Conservation (phyloP, 2,797 vertebrate genomes). For the Cuculus canorus region DNA sequence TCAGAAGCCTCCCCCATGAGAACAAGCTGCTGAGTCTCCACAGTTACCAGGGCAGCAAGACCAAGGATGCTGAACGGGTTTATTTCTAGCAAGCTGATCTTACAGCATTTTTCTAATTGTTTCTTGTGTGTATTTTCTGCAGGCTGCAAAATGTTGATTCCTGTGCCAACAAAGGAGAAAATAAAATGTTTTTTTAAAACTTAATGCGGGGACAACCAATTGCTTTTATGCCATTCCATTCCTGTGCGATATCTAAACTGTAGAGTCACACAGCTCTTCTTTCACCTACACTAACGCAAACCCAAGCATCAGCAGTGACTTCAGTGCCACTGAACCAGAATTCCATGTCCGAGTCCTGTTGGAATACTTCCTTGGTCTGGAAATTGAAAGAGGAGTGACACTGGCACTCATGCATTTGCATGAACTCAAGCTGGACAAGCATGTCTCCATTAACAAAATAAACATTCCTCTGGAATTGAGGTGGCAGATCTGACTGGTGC, state of each 20-base stretch:
- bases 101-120: background rate
- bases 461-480: too few species aligned
- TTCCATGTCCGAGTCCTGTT: background rate
- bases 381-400: background rate
- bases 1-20: slow-evolving; percentile 61
- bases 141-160: background rate
- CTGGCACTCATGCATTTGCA: background rate
- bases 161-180: background rate
- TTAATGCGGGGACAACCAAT: background rate
- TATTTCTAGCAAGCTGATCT: slow-evolving; percentile 54
- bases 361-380: background rate
- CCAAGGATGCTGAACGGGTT: slow-evolving; percentile 66
- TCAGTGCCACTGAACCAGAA: background rate
- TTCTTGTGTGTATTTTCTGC: background rate
- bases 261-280: background rate
- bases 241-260: background rate
- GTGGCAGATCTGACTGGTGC: too few species aligned
- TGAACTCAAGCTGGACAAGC: too few species aligned
- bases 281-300: background rate
- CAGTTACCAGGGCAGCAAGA: slow-evolving; percentile 76
- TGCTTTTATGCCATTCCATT: background rate
- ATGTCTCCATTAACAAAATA: too few species aligned
- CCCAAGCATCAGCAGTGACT: background rate
- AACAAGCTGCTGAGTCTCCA: slow-evolving; percentile 56
- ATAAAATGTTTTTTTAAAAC: background rate